These are phyloP conservation scores for Clarias gariepinus DNA, from an alignment of 2,113 vertebrate species.

Conservation along the genomic window DNA sequence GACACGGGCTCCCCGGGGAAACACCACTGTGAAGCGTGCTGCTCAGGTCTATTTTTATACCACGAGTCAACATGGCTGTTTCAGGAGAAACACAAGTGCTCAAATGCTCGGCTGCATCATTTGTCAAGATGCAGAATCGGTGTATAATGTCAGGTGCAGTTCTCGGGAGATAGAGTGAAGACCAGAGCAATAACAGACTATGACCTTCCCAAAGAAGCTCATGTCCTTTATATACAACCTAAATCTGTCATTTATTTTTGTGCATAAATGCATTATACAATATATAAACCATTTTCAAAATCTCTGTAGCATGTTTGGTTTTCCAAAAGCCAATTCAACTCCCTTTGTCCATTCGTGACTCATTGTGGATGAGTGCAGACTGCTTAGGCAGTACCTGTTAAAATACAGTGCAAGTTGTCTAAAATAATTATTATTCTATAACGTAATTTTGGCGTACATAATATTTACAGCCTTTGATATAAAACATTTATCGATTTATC, in stretches of 20 bases:
- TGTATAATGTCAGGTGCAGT: neutral
- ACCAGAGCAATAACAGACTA: neutral
- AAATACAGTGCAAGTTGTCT: conserved; percentile 23
- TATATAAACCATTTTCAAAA: neutral
- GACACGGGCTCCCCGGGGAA: conserved; percentile 63
- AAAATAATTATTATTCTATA: conserved; percentile 13
- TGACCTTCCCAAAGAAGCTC: neutral
- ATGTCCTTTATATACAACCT: neutral
- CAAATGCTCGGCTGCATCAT: conserved; percentile 35
- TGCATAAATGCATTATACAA: neutral
- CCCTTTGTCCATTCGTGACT: neutral
- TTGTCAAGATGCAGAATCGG: neutral
- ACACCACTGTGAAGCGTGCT: conserved; percentile 13
- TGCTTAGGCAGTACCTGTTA: neutral
- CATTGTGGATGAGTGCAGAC: neutral
- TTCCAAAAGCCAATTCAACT: conserved; percentile 7
- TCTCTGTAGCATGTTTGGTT: neutral
- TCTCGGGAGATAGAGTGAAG: neutral
- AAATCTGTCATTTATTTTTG: neutral
- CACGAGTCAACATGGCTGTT: conserved; percentile 53
- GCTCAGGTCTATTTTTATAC: conserved; percentile 69
- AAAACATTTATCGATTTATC: neutral
- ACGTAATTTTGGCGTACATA: neutral
- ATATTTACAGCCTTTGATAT: neutral
- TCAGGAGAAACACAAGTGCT: conserved; percentile 44